phyloP scores from a whole-genome alignment of 1,140 invertebrate species.

The Kradibia gibbosae region DNA sequence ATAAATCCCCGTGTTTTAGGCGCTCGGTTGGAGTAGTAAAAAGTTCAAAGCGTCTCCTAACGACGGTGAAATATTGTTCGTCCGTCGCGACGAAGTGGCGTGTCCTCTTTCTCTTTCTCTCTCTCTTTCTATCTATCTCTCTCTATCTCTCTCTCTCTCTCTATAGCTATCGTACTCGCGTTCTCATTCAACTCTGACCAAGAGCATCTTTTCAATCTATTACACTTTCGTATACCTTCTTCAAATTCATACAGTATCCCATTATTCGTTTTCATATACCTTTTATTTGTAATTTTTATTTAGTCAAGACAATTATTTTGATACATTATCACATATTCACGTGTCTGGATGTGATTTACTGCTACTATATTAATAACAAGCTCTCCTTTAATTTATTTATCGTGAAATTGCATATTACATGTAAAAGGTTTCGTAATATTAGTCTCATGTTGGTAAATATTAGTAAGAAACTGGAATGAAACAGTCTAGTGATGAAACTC shows the following conservation, averaged over 20 bases:
- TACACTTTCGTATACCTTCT: background rate
- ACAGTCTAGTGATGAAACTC: no score
- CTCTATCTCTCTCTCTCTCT: background rate
- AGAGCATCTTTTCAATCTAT: conserved; percentile 17
- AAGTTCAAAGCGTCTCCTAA: conserved; percentile 37
- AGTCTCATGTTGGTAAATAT: no score
- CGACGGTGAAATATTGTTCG: conserved; percentile 34
- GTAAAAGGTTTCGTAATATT: no score
- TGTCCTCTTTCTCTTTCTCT: background rate
- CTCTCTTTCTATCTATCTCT: background rate
- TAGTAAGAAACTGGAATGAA: no score
- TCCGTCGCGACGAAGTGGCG: conserved; percentile 1
- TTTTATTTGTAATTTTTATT: conserved; percentile 4
- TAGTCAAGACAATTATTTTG: conserved; percentile 1
- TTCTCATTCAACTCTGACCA: background rate
- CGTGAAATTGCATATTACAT: no score
- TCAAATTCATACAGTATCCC: background rate
- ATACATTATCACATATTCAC: background rate
- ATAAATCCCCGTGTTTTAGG: conserved; percentile 32
- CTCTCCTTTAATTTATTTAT: background rate
- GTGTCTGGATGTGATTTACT: conserved; percentile 20
- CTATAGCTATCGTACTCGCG: background rate
- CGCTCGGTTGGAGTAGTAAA: conserved; percentile 14
- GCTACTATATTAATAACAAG: background rate
- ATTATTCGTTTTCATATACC: background rate